Evolutionary conservation across 2,797 vertebrate genomes (phyloP), one percentile per base, ranked within the genome.

Genomic region (Cossypha heuglini): DNA sequence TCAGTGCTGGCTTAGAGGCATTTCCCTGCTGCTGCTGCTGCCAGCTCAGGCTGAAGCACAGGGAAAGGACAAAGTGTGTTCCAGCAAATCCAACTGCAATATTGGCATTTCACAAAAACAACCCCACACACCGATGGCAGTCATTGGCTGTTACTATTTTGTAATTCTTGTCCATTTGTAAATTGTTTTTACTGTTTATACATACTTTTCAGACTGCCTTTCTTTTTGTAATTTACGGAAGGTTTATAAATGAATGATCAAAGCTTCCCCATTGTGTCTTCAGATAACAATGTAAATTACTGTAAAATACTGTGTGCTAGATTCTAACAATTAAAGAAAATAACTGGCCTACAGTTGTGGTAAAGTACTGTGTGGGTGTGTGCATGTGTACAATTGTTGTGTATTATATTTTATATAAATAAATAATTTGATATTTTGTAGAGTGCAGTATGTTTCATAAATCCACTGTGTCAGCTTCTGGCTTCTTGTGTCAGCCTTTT

Each of bases 151-250:
- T 98, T 98, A 98, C 98, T 98, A 96, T 99, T 99, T 99, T 99
- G 98, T 99, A 99, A 98, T 98, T 99, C 97, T 95, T 98, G 98
- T 99, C 99, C 99, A 99, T 99, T 99, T 99, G 99, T 99, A 99
- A 99, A 98, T 99, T 99, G 98, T 99, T 99, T 99, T 99, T 99
- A 99, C 99, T 99, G 99, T 99, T 99, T 99, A 98, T 99, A 99
- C 99, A 99, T 99, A 98, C 99, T 99, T 99, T 99, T 99, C 98
- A 99, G 98, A 99, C 98, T 99, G 99, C 99, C 99, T 99, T 99
- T 99, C 97, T 98, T 99, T 97, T 99, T 99, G 99, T 99, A 99
- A 98, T 98, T 99, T 98, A 98, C 59, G 97, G 98, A 98, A 98
- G 99, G 98, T 99, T 99, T 99, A 98, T 99, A 99, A 98, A 98